Percentiles rank a stretch among this genome's conserved stretches.
Evolutionary conservation across 2,888 invertebrate genomes (phyloP).

Genomic region (Hybos culiciformis): DNA sequence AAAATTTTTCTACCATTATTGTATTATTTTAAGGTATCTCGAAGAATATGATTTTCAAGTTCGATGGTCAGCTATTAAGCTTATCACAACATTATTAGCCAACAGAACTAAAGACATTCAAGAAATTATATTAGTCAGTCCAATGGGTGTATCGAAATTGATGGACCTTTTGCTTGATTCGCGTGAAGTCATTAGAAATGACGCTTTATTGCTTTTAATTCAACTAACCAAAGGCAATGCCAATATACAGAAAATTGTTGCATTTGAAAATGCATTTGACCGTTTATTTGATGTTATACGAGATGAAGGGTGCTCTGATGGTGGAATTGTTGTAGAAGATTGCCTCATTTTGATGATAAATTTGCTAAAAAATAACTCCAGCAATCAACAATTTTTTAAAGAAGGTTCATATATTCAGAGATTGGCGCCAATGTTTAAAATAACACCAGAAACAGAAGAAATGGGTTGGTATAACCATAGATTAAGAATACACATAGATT

Average conservation of each 20-base stretch:
- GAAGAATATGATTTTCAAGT: conserved; percentile 95
- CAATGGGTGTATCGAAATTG: conserved; percentile 94
- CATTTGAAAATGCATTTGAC: conserved; percentile 98
- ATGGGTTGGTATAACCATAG: no score
- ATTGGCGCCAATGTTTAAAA: conserved; percentile 74
- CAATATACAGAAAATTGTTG: conserved; percentile 97
- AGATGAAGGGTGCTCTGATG: conserved; percentile 85
- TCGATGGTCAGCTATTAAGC: conserved; percentile 74
- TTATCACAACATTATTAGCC: conserved; percentile 74
- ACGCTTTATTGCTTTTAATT: conserved; percentile 78
- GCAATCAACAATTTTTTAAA: conserved; percentile 97
- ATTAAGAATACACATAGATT: no score
- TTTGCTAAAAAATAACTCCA: conserved; percentile 84
- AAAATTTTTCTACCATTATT: no score
- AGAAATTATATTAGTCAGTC: conserved; percentile 74
- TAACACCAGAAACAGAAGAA: conserved; percentile 57
- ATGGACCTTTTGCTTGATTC: conserved; percentile 92
- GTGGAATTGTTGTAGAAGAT: conserved; percentile 97
- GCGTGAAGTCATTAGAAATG: conserved; percentile 90
- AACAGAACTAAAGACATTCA: conserved; percentile 80
- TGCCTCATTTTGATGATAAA: conserved; percentile 87
- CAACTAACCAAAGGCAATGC: conserved; percentile 83
- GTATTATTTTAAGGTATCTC: no score
- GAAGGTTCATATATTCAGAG: conserved; percentile 93
- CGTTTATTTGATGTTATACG: conserved; percentile 83